phyloP scores from a whole-genome alignment of 2,113 vertebrate genomes.

The Notarius lentiginosus region DNA sequence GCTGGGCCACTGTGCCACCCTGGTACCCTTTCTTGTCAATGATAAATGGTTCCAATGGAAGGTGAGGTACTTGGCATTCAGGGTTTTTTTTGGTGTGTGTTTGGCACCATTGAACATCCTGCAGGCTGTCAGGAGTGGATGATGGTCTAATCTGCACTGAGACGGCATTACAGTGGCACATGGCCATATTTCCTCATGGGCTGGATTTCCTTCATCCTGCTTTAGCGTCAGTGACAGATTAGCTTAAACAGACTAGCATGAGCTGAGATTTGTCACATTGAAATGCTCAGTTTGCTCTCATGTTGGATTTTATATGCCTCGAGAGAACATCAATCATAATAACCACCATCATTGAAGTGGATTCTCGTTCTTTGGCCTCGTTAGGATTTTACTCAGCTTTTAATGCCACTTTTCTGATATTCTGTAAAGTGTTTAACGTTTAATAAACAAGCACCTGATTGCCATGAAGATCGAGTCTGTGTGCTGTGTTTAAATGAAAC shows the following conservation, averaged over 20 bases:
- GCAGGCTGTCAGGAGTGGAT: constrained; percentile 31
- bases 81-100: neutral
- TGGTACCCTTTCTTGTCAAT: constrained; percentile 4
- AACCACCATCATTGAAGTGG: neutral
- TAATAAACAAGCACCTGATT: neutral
- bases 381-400: neutral
- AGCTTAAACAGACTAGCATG: neutral
- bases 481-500: neutral
- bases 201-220: constrained; percentile 22
- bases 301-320: neutral
- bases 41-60: constrained; percentile 5
- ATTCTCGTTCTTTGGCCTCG: neutral
- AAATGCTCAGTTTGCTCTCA: neutral
- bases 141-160: constrained; percentile 35
- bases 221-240: constrained; percentile 22
- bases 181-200: constrained; percentile 11
- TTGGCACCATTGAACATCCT: constrained; percentile 36
- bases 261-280: neutral
- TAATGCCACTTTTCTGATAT: neutral
- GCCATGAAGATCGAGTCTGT: neutral
- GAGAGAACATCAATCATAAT: neutral
- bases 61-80: constrained; percentile 16
- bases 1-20: neutral
- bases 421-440: neutral
- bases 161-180: constrained; percentile 19